Percentiles rank a stretch among this genome's conserved stretches.
phyloP scores from a whole-genome alignment of 2,113 vertebrate genomes.

The Phaethon lepturus region DNA sequence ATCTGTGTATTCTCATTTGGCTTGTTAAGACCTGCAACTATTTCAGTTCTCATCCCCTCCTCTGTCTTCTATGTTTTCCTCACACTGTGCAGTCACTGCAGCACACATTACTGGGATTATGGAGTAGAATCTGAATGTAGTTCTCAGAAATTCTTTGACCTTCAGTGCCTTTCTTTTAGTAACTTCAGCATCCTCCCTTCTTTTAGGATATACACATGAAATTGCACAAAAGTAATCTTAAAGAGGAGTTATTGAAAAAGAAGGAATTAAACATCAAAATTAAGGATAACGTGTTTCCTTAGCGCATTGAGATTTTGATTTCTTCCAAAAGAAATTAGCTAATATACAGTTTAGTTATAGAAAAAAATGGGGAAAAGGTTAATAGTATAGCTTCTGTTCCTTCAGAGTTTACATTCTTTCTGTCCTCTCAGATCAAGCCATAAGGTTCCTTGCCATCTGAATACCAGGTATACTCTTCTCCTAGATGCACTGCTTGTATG shows the following conservation, averaged over 20 bases:
- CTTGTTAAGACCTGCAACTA: background rate
- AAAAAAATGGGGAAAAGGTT: background rate
- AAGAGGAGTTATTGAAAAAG: background rate
- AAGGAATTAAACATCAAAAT: background rate
- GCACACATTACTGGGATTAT: background rate
- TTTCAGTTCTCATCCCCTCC: background rate
- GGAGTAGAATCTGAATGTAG: background rate
- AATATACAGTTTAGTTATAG: background rate
- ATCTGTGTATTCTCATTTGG: background rate
- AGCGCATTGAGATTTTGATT: background rate
- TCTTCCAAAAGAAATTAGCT: background rate
- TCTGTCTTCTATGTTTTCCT: background rate
- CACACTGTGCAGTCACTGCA: background rate
- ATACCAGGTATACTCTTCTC: background rate
- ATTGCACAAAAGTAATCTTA: background rate
- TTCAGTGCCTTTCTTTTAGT: background rate
- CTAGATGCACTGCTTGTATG: background rate
- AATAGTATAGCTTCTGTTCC: background rate
- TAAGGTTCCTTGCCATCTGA: background rate
- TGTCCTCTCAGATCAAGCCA: background rate
- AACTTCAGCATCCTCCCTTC: background rate
- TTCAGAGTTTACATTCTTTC: background rate
- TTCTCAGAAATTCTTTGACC: background rate
- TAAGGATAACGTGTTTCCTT: background rate
- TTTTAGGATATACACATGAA: background rate